These are phyloP conservation scores for Caerostris darwini DNA, from an alignment of 1,140 invertebrate genomes.

Conservation along the genomic window DNA sequence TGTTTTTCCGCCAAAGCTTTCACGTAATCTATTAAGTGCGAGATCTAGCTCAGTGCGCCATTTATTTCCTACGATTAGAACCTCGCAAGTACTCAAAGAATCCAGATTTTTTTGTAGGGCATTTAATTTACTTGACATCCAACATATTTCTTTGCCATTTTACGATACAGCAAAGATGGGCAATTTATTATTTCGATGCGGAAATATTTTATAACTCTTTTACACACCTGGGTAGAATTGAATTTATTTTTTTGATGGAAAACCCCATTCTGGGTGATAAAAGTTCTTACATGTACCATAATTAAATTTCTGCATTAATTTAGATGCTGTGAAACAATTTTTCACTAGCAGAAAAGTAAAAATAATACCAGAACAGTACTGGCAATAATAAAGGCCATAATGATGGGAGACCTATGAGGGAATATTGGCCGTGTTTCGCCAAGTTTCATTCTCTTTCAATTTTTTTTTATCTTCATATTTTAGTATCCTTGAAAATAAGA, in stretches of 20 bases:
- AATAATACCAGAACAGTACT: neutral
- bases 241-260: too few relatives aligned
- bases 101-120: neutral
- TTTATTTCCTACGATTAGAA: neutral
- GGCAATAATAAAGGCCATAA: neutral
- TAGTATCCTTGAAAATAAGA: slow-evolving; percentile 47
- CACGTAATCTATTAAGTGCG: neutral
- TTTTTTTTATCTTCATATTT: slow-evolving; percentile 13
- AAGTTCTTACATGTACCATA: neutral
- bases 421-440: slow-evolving; percentile 14
- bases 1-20: neutral
- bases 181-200: neutral
- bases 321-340: neutral
- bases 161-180: neutral
- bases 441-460: neutral
- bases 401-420: neutral
- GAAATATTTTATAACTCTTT: too few relatives aligned
- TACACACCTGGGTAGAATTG: too few relatives aligned
- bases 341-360: neutral
- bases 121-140: neutral
- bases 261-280: neutral
- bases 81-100: neutral
- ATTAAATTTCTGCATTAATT: slow-evolving; percentile 45
- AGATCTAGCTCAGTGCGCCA: neutral
- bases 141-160: neutral